Evolutionary conservation across 2,888 invertebrate genomes (phyloP), one percentile per base, ranked within the genome.

Genomic region (Cactoblastis cactorum): DNA sequence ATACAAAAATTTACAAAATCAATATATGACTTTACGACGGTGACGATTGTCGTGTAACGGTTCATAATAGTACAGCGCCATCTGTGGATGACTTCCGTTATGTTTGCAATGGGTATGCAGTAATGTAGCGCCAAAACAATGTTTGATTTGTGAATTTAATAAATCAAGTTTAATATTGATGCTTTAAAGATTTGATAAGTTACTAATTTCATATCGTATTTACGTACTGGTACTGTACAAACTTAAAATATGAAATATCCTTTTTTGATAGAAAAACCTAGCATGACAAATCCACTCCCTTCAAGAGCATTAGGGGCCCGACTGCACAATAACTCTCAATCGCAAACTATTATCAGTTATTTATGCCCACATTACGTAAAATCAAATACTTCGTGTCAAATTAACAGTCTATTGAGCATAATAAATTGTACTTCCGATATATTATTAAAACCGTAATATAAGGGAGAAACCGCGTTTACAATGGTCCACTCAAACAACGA

Each of bases 1-100:
- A n/a, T n/a, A n/a, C n/a, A n/a, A n/a, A n/a, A n/a, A n/a, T n/a
- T n/a, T n/a, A n/a, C n/a, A 38, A 19, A 17, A 43, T 43, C 17
- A 43, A 43, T 43, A 43, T 43, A 41, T 43, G 28, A 28, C 34
- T 24, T 43, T 34, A 50, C 43, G 45, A 33, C 15, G 17, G 18
- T 33, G 22, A 17, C 22, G 47, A 47, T 47, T 32, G 28, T 12
- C 48, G 35, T 4, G 11, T 35, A 46, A 19, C 35, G 22, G 34
- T 34, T 33, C 2, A 33, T 33, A 14, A 32, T 35, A 24, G 43
- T 2, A 15, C 43, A 43, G 43, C 43, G 28, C 28, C 43, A 43
- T 43, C 28, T 43, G 28, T 17, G 43, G 43, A 9, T 6, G 1
- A 28, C 43, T 43, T 43, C 43, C 43, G 43, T 28, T 4, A 15